These are phyloP conservation scores for Osmerus eperlanus DNA, from an alignment of 2,113 vertebrate species.

Conservation along the genomic window DNA sequence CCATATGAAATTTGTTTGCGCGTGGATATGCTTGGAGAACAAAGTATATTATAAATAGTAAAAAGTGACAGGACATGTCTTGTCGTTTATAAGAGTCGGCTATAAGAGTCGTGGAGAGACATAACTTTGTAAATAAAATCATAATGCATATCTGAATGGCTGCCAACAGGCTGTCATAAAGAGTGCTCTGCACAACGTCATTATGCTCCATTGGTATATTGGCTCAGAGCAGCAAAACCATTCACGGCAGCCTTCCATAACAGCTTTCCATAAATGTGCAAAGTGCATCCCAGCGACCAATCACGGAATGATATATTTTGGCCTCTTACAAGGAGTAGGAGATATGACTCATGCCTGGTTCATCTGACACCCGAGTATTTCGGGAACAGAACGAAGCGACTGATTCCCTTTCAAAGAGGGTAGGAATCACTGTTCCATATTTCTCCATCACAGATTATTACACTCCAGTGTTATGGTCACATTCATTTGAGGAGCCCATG, in stretches of 20 bases:
- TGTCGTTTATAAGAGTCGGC: neutral
- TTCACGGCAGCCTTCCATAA: slow-evolving; percentile 45
- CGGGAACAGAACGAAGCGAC: slow-evolving; percentile 14
- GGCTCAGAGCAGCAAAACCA: slow-evolving; percentile 51
- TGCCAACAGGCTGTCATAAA: slow-evolving; percentile 59
- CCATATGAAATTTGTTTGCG: no score
- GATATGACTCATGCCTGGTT: slow-evolving; percentile 29
- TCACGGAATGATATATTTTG: slow-evolving; percentile 42
- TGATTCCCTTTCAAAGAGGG: slow-evolving; percentile 12
- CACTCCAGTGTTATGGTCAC: slow-evolving; percentile 15
- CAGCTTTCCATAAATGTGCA: slow-evolving; percentile 43
- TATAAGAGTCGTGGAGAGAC: slow-evolving; percentile 21
- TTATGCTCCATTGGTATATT: slow-evolving; percentile 48
- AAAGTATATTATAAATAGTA: slow-evolving; percentile 6
- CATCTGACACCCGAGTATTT: slow-evolving; percentile 14
- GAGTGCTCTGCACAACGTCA: slow-evolving; percentile 38
- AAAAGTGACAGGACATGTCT: neutral
- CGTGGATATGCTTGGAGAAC: no score
- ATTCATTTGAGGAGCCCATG: slow-evolving; percentile 20
- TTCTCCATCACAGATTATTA: no score
- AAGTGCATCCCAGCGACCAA: slow-evolving; percentile 43
- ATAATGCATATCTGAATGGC: slow-evolving; percentile 47
- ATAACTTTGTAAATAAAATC: slow-evolving; percentile 45
- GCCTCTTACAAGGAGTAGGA: slow-evolving; percentile 33
- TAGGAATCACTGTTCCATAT: slow-evolving; percentile 10